Base-by-base conservation (phyloP, 92 coral and sea anemone species). In the Blastomussa wellsi region DNA sequence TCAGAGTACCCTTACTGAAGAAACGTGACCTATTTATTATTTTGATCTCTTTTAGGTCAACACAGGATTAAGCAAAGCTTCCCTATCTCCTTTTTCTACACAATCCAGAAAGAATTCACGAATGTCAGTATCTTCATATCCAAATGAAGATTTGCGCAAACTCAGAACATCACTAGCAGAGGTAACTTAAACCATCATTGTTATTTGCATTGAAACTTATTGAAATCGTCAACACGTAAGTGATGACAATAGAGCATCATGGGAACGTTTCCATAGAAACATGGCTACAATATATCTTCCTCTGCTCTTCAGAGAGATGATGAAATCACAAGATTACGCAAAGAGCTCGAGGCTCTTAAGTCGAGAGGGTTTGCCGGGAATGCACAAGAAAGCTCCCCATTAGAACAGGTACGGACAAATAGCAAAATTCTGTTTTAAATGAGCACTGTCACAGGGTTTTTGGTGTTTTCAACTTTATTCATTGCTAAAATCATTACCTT, bases 251-350 rank as follows among this genome's bases (percentile, higher is more conserved):
- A n/a, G n/a, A n/a, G n/a, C 16, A 49, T 49, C 28, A 55, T 1
- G 22, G 22, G 64, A 0, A 20, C 15, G 0, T 55, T 55, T 55
- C 22, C 64, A 20, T 20, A 0, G 8, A 62, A 26, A 62, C 32
- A 62, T 62, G 35, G 3, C 33, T 5, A 57, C 29, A 57, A 11
- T 24, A 57, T 57, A 1, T 62, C 24, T 39, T 24, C 24, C n/a
- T 38, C 41, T 57, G 9, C 37, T 39, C 72, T 48, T 4, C 87
- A 83, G 87, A 83, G 44, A 83, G 87, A 83, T 20, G 74, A 74
- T 28, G 87, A 83, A 60, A 83, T 83, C 32, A 26, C 19, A 2
- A 74, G 35, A 74, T 49, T 83, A 9, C 80, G 74, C 22, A 74
- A 83, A 35, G 87, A 74, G 39, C 80, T 83, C 12, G 81, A 83